These are phyloP conservation scores for Drosophila sordidapex DNA, from an alignment of 2,888 invertebrate genomes.

Conservation along the genomic window DNA sequence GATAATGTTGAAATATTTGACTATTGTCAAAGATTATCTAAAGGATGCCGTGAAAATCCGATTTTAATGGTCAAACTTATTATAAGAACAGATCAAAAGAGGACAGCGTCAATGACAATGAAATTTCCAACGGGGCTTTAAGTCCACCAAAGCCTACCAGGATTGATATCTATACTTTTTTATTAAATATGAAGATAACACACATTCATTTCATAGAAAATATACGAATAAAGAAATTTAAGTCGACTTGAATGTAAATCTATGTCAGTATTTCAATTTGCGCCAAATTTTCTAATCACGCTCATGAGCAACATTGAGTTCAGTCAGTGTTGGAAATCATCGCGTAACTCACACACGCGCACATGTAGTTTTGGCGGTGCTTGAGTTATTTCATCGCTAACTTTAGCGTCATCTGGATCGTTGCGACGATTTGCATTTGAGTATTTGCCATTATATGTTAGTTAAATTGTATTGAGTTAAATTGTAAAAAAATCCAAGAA, in stretches of 20 bases:
- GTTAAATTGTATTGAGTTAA: neutral
- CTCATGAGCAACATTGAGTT: slow-evolving; percentile 6
- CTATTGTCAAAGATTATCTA: neutral
- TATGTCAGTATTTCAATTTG: neutral
- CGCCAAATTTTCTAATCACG: slow-evolving; percentile 14
- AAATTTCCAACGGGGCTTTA: neutral
- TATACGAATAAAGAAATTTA: neutral
- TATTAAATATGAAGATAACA: neutral
- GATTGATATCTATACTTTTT: neutral
- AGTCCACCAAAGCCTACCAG: neutral
- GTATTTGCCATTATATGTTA: neutral
- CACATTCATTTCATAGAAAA: neutral
- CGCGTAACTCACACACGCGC: slow-evolving; percentile 19
- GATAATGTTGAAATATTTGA: neutral
- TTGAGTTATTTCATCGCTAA: slow-evolving; percentile 51
- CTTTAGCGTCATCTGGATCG: slow-evolving; percentile 32
- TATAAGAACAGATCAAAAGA: neutral
- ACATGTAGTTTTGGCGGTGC: slow-evolving; percentile 52
- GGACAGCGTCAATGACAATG: neutral
- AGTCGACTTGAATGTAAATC: neutral
- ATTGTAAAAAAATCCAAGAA: neutral
- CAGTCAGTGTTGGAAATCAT: slow-evolving; percentile 23
- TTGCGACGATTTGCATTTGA: neutral
- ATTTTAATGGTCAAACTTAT: neutral
- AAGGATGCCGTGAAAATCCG: neutral